Evolutionary conservation across 2,113 vertebrate species (phyloP).

Genomic region (Plestiodon gilberti): DNA sequence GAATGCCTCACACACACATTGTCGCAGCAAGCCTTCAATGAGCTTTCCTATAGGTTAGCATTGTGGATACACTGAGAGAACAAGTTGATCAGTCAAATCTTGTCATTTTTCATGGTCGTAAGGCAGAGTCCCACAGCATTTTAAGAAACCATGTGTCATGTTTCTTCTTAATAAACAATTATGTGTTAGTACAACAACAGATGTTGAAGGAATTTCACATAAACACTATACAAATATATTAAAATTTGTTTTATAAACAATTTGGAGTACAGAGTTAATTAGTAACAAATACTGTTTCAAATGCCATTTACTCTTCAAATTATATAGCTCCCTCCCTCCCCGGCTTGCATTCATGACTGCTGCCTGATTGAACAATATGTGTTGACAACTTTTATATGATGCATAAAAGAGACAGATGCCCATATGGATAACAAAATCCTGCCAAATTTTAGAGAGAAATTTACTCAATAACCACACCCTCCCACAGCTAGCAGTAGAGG

Average conservation of each 20-base stretch:
- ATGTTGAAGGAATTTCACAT: constrained; percentile 33
- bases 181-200: constrained; percentile 41
- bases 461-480: background rate
- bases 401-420: background rate
- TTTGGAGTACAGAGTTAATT: background rate
- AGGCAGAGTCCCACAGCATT: background rate
- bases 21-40: no score
- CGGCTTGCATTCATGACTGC: background rate
- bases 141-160: background rate
- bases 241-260: constrained; percentile 23
- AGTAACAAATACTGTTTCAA: background rate
- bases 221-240: background rate
- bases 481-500: background rate
- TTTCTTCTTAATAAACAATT: constrained; percentile 16
- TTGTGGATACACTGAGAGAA: background rate
- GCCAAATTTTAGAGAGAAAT: background rate
- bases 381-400: background rate
- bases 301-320: background rate
- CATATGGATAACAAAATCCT: background rate
- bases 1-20: no score
- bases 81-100: background rate
- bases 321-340: background rate
- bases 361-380: background rate
- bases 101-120: background rate
- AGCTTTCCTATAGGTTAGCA: no score